Conservation (phyloP, 64 coral and sea anemone genomes). For the Pocillopora damicornis region DNA sequence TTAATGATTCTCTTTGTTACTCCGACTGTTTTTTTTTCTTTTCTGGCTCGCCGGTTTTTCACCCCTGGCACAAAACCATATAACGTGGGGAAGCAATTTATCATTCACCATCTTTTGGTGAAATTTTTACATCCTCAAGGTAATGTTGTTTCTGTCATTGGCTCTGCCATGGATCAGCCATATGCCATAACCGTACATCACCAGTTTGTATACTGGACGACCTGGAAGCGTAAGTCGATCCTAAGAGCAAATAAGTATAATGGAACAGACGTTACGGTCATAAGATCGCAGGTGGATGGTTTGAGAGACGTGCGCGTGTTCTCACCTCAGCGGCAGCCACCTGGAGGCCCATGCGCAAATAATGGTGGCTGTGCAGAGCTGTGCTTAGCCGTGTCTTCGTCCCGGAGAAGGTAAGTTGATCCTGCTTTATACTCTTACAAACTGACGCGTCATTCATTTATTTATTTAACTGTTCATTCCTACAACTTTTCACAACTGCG, state of each 20-base stretch:
- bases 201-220: conserved; percentile 57
- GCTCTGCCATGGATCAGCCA: background rate
- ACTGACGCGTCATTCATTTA: no score
- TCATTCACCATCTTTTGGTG: background rate
- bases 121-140: background rate
- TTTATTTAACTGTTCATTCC: no score
- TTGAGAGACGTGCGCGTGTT: conserved; percentile 62
- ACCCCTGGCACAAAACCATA: no score
- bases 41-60: no score
- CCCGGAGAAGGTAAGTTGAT: conserved; percentile 47
- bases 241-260: conserved; percentile 47
- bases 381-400: conserved; percentile 66
- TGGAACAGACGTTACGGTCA: background rate
- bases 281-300: background rate
- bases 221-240: background rate
- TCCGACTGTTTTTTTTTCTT: no score
- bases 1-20: no score
- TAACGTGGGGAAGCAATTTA: no score
- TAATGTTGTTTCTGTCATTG: background rate
- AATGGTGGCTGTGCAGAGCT: conserved; percentile 86
- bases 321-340: conserved; percentile 51
- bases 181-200: conserved; percentile 32
- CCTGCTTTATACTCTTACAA: background rate
- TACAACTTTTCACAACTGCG: no score
- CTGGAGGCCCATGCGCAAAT: conserved; percentile 30